These are phyloP conservation scores for Eulemur rubriventer DNA, from an alignment of 2,797 vertebrate genomes.

Conservation along the genomic window DNA sequence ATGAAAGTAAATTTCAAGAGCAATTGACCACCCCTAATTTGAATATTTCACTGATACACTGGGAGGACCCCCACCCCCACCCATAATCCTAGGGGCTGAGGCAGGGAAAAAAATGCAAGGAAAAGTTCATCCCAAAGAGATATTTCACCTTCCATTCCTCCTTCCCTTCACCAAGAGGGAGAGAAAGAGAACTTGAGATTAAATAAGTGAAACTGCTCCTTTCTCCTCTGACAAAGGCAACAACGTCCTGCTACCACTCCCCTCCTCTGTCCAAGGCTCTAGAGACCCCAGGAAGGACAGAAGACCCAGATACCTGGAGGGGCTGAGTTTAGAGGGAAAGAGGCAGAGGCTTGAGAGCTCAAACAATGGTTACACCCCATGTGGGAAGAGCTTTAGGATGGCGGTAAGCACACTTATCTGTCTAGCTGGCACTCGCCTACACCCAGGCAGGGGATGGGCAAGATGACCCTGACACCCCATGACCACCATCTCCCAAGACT, in stretches of 20 bases:
- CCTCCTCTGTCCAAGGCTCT: not conserved
- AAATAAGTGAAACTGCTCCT: not conserved
- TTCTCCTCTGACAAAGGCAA: not conserved
- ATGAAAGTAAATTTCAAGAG: slow-evolving; percentile 82
- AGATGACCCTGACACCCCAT: not conserved
- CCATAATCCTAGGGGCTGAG: slow-evolving; percentile 47
- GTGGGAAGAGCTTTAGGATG: not conserved
- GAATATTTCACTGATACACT: slow-evolving; percentile 75
- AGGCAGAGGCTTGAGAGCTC: not conserved
- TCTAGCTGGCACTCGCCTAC: not conserved
- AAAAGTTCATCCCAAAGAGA: slow-evolving; percentile 67
- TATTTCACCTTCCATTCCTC: slow-evolving; percentile 65
- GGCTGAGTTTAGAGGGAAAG: not conserved
- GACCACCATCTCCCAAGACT: not conserved
- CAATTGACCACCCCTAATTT: slow-evolving; percentile 79
- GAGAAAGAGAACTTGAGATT: not conserved
- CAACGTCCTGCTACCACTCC: rapidly evolving
- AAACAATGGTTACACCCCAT: not conserved
- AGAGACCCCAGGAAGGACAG: not conserved
- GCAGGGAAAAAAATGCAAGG: not conserved
- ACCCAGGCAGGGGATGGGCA: not conserved
- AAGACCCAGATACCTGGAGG: not conserved
- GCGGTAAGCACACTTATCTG: not conserved
- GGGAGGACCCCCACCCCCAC: slow-evolving; percentile 4
- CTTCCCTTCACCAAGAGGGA: not conserved